A percentile compares a stretch with the other conserved stretches of the same genome.
Evolutionary conservation across 1,140 invertebrate genomes (phyloP).

Genomic region (Pollicipes pollicipes): DNA sequence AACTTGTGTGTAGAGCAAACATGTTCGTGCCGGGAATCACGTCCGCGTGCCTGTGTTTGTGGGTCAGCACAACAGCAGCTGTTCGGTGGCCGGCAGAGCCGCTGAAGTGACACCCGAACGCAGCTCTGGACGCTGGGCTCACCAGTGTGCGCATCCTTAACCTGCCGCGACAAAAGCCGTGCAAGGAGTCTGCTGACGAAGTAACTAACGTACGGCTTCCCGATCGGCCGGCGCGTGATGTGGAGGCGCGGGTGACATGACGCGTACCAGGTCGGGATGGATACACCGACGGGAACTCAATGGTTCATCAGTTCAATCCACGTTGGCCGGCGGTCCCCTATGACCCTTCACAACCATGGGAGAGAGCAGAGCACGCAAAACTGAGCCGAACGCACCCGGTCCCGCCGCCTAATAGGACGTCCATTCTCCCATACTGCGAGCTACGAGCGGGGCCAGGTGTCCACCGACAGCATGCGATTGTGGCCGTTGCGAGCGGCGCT

Average conservation of each 20-base stretch:
- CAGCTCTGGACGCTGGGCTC: too few relatives aligned
- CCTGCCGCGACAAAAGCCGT: too few relatives aligned
- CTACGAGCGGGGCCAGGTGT: neutral
- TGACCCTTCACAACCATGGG: neutral
- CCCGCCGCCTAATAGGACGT: neutral
- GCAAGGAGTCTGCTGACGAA: too few relatives aligned
- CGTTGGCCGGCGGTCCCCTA: neutral
- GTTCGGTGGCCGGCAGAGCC: too few relatives aligned
- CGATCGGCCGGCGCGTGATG: too few relatives aligned
- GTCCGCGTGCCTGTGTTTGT: too few relatives aligned
- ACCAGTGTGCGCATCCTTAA: too few relatives aligned
- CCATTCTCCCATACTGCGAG: neutral
- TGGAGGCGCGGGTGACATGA: neutral
- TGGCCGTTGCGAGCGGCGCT: neutral
- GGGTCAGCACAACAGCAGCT: too few relatives aligned
- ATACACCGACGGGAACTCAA: neutral
- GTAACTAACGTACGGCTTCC: too few relatives aligned
- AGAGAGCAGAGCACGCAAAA: neutral
- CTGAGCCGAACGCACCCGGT: neutral
- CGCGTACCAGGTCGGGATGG: neutral
- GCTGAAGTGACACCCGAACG: too few relatives aligned
- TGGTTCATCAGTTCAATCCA: neutral
- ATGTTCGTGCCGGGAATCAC: too few relatives aligned
- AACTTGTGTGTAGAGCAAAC: too few relatives aligned
- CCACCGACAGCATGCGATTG: neutral